Percentiles rank a stretch among this genome's conserved stretches.
phyloP scores from a whole-genome alignment of 1,140 invertebrate genomes.

The Drosophila persimilis region DNA sequence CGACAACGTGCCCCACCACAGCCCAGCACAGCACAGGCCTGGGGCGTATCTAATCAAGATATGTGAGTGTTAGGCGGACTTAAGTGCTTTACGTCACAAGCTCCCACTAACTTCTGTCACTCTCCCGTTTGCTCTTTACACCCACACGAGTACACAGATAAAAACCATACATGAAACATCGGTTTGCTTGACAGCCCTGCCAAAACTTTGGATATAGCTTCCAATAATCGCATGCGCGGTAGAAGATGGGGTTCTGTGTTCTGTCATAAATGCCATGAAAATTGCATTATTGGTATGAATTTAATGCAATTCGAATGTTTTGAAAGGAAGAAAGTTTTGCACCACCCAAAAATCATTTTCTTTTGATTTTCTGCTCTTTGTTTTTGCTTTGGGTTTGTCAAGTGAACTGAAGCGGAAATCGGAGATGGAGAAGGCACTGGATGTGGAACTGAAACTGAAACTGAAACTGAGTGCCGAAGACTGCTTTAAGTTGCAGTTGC shows the following conservation, averaged over 20 bases:
- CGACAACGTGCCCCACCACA: slow-evolving; percentile 28
- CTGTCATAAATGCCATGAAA: slow-evolving; percentile 51
- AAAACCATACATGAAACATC: slow-evolving; percentile 10
- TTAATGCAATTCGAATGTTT: slow-evolving; percentile 65
- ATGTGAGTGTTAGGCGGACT: slow-evolving; percentile 46
- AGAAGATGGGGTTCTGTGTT: background rate
- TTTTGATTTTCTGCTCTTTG: background rate
- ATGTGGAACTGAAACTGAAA: slow-evolving; percentile 3
- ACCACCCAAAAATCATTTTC: slow-evolving; percentile 2
- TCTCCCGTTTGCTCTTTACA: background rate
- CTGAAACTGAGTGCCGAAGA: slow-evolving; percentile 6
- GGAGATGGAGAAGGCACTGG: background rate
- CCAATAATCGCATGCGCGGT: slow-evolving; percentile 18
- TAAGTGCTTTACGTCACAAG: slow-evolving; percentile 48
- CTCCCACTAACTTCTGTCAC: background rate
- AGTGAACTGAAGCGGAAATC: slow-evolving; percentile 31
- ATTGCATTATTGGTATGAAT: slow-evolving; percentile 53
- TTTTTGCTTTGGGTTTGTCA: slow-evolving; percentile 8
- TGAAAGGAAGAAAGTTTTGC: slow-evolving; percentile 8
- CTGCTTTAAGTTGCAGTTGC: slow-evolving; percentile 27
- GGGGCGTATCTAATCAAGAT: slow-evolving; percentile 64
- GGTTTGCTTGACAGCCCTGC: slow-evolving; percentile 38
- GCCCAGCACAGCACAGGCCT: slow-evolving; percentile 5
- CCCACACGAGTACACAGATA: slow-evolving; percentile 6
- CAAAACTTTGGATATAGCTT: slow-evolving; percentile 19